Evolutionary conservation across 2,113 vertebrate species (phyloP).

Genomic region (Myrmecobius fasciatus): DNA sequence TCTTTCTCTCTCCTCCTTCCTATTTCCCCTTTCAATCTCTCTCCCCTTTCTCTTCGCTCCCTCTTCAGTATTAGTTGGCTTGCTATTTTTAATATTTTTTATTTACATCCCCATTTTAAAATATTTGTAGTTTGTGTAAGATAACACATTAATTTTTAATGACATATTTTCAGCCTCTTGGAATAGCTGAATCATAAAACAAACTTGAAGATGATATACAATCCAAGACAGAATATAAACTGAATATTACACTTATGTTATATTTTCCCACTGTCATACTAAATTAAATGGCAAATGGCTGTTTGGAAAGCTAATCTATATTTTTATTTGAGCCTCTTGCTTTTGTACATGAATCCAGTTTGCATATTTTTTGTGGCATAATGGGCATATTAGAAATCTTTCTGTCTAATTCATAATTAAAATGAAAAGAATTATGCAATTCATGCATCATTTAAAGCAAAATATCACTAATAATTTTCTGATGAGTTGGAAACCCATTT

Average conservation of each 20-base stretch:
- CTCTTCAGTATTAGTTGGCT: constrained; percentile 67
- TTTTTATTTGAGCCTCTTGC: constrained; percentile 10
- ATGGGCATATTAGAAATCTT: neutral
- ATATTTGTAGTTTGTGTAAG: constrained; percentile 67
- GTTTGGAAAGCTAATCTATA: constrained; percentile 34
- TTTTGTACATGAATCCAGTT: neutral
- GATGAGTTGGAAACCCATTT: constrained; percentile 33
- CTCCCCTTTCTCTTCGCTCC: constrained; percentile 51
- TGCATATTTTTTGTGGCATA: constrained; percentile 22
- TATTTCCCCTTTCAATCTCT: too few species aligned
- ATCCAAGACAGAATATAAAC: constrained; percentile 37
- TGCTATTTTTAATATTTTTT: constrained; percentile 70
- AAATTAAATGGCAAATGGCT: constrained; percentile 33
- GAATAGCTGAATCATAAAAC: constrained; percentile 66
- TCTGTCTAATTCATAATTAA: constrained; percentile 29
- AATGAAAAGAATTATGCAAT: constrained; percentile 45
- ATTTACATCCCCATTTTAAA: constrained; percentile 76
- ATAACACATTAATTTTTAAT: constrained; percentile 78
- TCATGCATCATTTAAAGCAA: constrained; percentile 12
- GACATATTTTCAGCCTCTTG: constrained; percentile 66
- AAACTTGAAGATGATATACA: constrained; percentile 62
- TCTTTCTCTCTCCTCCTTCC: neutral
- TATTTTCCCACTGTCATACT: constrained; percentile 22
- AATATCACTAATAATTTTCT: constrained; percentile 17
- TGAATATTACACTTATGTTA: neutral